These are phyloP conservation scores for Amiota mariae DNA, from an alignment of 2,888 invertebrate species.

Conservation along the genomic window DNA sequence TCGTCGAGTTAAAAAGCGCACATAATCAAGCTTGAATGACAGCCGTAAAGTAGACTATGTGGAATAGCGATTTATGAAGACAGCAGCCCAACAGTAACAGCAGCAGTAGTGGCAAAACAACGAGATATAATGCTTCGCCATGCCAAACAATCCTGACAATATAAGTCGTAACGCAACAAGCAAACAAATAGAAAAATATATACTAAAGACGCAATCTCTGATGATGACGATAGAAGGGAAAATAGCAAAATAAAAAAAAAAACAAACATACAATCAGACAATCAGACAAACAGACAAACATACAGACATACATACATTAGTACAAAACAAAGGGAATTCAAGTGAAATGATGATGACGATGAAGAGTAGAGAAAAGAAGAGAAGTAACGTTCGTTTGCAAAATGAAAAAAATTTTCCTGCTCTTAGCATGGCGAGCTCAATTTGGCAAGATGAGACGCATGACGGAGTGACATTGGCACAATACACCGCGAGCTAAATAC, in stretches of 20 bases:
- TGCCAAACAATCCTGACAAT: slow-evolving; percentile 10
- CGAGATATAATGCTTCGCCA: background rate
- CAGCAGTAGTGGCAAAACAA: background rate
- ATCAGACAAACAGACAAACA: background rate
- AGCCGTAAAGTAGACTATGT: slow-evolving; percentile 5
- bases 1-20: background rate
- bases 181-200: background rate
- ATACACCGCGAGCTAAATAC: background rate
- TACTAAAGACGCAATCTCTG: too few relatives aligned
- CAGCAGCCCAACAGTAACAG: background rate
- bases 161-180: slow-evolving; percentile 14
- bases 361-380: background rate
- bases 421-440: too few relatives aligned
- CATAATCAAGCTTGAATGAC: slow-evolving; percentile 8
- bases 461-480: too few relatives aligned
- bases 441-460: too few relatives aligned
- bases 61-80: slow-evolving; percentile 21
- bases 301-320: background rate
- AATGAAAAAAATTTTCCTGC: too few relatives aligned
- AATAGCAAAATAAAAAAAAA: background rate
- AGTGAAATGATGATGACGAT: background rate
- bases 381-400: background rate
- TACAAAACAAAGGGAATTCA: slow-evolving; percentile 8
- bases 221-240: background rate
- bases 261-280: background rate